Evolutionary conservation across 2,797 vertebrate species (phyloP).

Genomic region (Siniperca obscura): DNA sequence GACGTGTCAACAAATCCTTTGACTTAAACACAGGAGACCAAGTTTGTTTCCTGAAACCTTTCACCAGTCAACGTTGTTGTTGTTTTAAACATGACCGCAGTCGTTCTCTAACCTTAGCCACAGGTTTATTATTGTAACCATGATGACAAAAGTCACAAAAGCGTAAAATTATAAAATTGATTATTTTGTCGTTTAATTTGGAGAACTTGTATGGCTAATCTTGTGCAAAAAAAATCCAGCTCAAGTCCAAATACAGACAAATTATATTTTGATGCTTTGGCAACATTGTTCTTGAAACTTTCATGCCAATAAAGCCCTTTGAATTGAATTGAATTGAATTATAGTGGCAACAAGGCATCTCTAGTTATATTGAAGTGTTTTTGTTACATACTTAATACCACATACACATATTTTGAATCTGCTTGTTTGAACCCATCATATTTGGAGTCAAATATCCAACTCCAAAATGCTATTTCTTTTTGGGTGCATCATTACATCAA

Average conservation of each 20-base stretch:
- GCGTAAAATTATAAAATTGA: background rate
- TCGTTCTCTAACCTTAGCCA: background rate
- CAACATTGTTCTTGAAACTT: background rate
- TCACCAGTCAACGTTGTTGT: background rate
- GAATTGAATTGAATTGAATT: too few relatives aligned
- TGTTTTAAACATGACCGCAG: background rate
- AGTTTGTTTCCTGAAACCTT: background rate
- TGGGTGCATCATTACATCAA: slow-evolving; percentile 58
- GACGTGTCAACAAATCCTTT: background rate
- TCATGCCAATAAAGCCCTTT: too few relatives aligned
- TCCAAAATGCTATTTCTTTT: slow-evolving; percentile 41
- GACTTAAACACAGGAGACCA: background rate
- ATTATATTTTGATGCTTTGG: too few relatives aligned
- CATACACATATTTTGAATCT: slow-evolving; percentile 3
- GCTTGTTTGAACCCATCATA: slow-evolving; percentile 4
- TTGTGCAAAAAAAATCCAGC: background rate
- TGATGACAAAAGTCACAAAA: background rate
- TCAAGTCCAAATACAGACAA: too few relatives aligned
- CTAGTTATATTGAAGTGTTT: background rate
- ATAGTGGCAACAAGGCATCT: background rate
- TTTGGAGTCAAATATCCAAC: slow-evolving; percentile 11
- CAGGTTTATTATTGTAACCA: background rate
- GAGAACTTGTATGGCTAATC: background rate
- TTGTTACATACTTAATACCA: background rate
- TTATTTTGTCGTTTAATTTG: background rate